Conservation (phyloP, 2,888 invertebrate genomes). For the Ophion costatus region DNA sequence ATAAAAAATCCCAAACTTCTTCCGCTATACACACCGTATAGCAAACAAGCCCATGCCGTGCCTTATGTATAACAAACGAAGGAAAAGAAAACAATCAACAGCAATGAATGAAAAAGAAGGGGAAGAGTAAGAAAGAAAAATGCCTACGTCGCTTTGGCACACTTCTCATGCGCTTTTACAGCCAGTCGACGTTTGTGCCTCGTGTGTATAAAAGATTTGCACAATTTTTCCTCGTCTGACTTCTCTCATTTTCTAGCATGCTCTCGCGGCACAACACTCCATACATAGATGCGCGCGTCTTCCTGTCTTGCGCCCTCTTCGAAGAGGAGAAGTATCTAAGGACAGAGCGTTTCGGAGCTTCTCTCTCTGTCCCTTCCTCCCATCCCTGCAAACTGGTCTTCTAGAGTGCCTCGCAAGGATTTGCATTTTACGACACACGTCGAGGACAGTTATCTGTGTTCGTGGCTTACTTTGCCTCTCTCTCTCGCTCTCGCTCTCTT, state of each 20-base stretch:
- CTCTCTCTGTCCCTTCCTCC: neutral
- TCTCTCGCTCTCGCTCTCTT: neutral
- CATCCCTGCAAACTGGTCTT: slow-evolving; percentile 57
- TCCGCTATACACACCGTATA: neutral
- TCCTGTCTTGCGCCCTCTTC: slow-evolving; percentile 18
- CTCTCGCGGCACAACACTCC: neutral
- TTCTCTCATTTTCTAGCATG: neutral
- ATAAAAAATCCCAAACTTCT: slow-evolving; percentile 43
- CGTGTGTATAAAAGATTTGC: slow-evolving; percentile 45
- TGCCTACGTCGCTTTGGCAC: slow-evolving; percentile 22
- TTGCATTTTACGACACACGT: slow-evolving; percentile 63
- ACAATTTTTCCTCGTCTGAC: slow-evolving; percentile 7
- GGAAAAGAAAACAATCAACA: neutral
- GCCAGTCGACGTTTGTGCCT: slow-evolving; percentile 46
- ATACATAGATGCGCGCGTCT: neutral
- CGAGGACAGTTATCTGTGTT: slow-evolving; percentile 15
- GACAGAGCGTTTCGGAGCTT: slow-evolving; percentile 14
- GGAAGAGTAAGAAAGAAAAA: neutral
- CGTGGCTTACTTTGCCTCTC: neutral
- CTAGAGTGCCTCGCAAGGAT: slow-evolving; percentile 51
- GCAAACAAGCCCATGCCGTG: neutral
- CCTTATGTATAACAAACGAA: neutral
- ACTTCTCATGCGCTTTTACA: slow-evolving; percentile 48
- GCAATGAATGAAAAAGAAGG: neutral
- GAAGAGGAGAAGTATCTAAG: slow-evolving; percentile 38